phyloP scores from a whole-genome alignment of 2,113 vertebrate species.

The Sinosuthora webbiana region DNA sequence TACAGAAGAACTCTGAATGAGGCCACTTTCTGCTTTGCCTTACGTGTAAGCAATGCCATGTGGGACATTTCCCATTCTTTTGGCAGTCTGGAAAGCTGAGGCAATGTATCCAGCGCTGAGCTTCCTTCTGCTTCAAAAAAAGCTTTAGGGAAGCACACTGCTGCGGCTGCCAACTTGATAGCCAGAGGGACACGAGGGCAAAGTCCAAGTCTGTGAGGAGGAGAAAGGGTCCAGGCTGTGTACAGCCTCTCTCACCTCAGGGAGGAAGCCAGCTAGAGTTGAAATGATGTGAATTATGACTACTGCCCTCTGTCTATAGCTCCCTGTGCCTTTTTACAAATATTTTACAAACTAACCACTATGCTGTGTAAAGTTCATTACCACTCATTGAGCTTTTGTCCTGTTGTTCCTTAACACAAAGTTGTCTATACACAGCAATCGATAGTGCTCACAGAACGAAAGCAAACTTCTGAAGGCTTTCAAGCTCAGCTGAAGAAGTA shows the following conservation, averaged over 20 bases:
- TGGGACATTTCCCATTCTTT: background rate
- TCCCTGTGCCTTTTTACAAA: background rate
- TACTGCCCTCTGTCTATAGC: background rate
- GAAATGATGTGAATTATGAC: background rate
- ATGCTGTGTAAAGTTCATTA: background rate
- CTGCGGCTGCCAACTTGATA: background rate
- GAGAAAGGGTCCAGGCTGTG: background rate
- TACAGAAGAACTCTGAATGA: background rate
- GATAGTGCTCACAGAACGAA: background rate
- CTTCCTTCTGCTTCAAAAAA: background rate
- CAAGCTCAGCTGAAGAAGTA: background rate
- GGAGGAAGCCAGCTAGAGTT: background rate
- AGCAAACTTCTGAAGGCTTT: background rate
- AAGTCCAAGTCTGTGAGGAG: constrained; percentile 10
- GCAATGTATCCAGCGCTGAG: background rate
- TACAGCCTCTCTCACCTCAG: background rate
- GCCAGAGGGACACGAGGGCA: background rate
- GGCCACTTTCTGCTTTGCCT: background rate
- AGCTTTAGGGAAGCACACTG: background rate
- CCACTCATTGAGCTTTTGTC: background rate
- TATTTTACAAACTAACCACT: background rate
- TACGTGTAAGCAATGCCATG: background rate
- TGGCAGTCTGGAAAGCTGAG: background rate
- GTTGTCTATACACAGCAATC: background rate
- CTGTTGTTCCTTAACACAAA: background rate